Conservation (phyloP, 37 sponge, comb jelly and placozoan species). For the Chondrilla cf. caribensis region DNA sequence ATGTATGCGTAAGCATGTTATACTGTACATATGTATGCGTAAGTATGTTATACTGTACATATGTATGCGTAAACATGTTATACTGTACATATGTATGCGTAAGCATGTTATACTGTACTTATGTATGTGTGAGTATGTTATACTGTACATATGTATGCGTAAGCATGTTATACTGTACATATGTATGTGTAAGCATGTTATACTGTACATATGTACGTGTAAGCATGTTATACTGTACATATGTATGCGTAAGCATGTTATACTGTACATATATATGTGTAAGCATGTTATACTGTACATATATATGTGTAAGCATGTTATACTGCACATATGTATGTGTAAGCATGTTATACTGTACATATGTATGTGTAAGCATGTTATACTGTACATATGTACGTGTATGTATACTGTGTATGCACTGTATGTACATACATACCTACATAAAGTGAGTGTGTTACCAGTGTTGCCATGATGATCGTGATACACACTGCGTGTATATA, state of each 20-base stretch:
- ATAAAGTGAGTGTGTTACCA: no score
- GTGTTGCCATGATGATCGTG: no score
- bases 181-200: neutral
- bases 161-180: neutral
- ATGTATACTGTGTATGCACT: no score
- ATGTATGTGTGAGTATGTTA: neutral
- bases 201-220: neutral
- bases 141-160: slow-evolving; percentile 60
- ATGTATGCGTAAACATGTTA: neutral
- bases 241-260: no score
- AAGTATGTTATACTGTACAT: neutral
- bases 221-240: neutral
- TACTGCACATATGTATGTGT: neutral
- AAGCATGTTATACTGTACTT: neutral
- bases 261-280: neutral
- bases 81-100: neutral
- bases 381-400: no score
- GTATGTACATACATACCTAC: no score
- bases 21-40: neutral
- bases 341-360: neutral
- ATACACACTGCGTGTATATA: no score
- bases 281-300: neutral
- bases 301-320: neutral
- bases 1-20: neutral
- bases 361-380: neutral